A percentile compares a stretch with the other conserved stretches of the same genome.
These are phyloP conservation scores for Argyresthia albistria DNA, from an alignment of 2,888 invertebrate genomes.

Conservation along the genomic window DNA sequence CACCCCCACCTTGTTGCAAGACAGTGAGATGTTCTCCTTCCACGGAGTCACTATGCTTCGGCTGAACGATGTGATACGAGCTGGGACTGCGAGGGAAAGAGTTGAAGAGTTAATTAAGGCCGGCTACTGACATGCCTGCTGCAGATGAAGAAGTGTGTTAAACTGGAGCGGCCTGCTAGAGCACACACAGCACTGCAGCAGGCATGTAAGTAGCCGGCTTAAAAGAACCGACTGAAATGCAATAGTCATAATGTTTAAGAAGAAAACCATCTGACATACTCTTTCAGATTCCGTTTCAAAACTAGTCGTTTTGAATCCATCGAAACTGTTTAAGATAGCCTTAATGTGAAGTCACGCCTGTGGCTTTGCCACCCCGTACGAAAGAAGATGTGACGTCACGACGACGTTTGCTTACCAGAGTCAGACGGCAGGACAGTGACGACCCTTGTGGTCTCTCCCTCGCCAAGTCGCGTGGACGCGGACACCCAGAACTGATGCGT, in stretches of 20 bases:
- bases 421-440: conserved; percentile 83
- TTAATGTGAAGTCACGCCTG: no score
- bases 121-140: no score
- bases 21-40: conserved; percentile 87
- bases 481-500: conserved; percentile 81
- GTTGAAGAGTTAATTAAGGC: background rate
- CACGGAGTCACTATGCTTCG: conserved; percentile 84
- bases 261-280: no score
- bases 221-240: no score
- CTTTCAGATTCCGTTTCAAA: no score
- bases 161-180: no score
- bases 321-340: no score
- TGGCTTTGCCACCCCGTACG: background rate
- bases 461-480: conserved; percentile 87
- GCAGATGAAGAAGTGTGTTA: no score
- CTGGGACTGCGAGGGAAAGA: conserved; percentile 75
- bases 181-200: no score
- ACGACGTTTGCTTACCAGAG: conserved; percentile 53
- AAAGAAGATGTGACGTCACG: background rate
- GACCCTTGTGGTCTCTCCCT: conserved; percentile 85
- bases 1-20: conserved; percentile 88
- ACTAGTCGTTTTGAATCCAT: no score
- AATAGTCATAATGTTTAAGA: no score
- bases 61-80: conserved; percentile 91
- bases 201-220: no score